A percentile compares a stretch with the other conserved stretches of the same genome.
phyloP scores from a whole-genome alignment of 2,888 invertebrate genomes.

The Julus scandinavius region DNA sequence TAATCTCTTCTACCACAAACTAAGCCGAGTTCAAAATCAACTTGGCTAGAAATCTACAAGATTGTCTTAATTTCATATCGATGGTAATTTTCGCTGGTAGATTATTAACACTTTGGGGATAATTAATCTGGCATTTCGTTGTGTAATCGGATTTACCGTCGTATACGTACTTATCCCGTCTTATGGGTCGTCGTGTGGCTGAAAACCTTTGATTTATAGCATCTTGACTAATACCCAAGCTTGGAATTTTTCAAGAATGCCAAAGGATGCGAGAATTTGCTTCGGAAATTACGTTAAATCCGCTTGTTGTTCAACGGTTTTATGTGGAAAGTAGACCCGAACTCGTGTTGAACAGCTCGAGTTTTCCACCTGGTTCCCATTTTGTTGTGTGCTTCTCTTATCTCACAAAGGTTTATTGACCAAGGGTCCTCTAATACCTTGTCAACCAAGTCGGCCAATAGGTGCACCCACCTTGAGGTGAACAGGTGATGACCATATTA shows the following conservation, averaged over 20 bases:
- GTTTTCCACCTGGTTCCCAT: not conserved
- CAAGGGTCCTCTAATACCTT: slow-evolving; percentile 13
- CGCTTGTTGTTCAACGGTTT: not conserved
- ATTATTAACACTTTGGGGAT: not conserved
- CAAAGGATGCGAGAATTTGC: not conserved
- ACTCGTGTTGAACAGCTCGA: not conserved
- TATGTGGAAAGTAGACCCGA: not conserved
- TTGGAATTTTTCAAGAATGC: not conserved
- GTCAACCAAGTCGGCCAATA: not conserved
- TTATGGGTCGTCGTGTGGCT: not conserved
- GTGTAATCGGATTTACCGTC: not conserved
- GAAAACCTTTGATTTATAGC: not conserved
- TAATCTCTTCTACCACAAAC: not conserved
- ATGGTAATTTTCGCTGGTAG: slow-evolving; percentile 1
- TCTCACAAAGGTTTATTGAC: not conserved
- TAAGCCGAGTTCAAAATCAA: not conserved
- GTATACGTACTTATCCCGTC: not conserved
- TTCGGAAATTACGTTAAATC: not conserved
- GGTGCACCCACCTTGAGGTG: not conserved
- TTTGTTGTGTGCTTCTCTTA: not conserved
- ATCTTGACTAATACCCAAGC: not conserved
- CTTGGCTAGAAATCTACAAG: not conserved
- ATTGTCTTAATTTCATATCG: slow-evolving; percentile 37
- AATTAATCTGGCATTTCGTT: slow-evolving; percentile 18
- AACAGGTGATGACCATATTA: slow-evolving; percentile 39